These are phyloP conservation scores for Peromyscus aztecus DNA, from an alignment of 2,797 vertebrate genomes.

Conservation along the genomic window DNA sequence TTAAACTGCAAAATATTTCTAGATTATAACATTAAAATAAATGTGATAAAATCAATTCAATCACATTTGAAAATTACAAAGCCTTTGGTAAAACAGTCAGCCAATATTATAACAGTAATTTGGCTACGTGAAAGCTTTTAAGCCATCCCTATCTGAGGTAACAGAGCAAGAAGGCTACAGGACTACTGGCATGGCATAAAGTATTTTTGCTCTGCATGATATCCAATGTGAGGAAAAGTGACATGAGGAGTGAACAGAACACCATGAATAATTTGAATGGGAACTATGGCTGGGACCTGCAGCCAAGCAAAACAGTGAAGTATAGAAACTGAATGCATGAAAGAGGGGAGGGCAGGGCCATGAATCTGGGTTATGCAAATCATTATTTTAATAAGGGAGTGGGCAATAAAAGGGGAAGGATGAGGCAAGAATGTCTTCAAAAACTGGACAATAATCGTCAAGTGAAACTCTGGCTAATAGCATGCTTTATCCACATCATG, in stretches of 20 bases:
- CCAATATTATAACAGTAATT: neutral
- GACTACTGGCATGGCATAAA: neutral
- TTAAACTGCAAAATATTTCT: neutral
- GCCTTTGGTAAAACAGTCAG: neutral
- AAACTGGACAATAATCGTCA: neutral
- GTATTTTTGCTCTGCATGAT: neutral
- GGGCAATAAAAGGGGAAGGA: neutral
- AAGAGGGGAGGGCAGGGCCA: neutral
- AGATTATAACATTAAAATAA: slow-evolving; percentile 9
- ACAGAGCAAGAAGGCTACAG: neutral
- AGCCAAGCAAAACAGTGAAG: slow-evolving; percentile 4
- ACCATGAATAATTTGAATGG: neutral
- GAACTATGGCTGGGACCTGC: neutral
- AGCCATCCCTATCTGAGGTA: neutral
- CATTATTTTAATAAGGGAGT: neutral
- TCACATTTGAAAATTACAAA: slow-evolving; percentile 42
- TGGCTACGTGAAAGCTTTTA: neutral
- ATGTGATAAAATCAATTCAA: neutral
- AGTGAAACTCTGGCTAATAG: neutral
- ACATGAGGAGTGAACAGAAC: neutral
- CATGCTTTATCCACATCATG: neutral
- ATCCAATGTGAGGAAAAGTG: neutral
- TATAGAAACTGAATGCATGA: neutral
- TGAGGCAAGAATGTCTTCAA: neutral
- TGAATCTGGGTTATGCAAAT: neutral